phyloP scores from a whole-genome alignment of 2,113 vertebrate genomes.

The Elgaria multicarinata region DNA sequence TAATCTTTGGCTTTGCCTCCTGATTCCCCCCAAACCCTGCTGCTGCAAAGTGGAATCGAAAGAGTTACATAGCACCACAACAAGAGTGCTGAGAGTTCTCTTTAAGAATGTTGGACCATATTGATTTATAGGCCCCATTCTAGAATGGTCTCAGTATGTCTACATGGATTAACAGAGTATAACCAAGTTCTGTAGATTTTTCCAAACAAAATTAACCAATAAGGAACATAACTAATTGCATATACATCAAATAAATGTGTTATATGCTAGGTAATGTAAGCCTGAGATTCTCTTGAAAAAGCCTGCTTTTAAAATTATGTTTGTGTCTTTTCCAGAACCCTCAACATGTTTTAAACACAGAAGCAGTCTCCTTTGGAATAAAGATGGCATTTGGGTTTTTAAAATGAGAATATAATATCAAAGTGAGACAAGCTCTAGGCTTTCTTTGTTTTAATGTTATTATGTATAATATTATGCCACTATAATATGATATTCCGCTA shows the following conservation, averaged over 20 bases:
- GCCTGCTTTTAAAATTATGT: not conserved
- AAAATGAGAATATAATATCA: conserved; percentile 12
- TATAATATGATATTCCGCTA: conserved; percentile 41
- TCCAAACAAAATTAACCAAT: conserved; percentile 18
- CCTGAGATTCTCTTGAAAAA: conserved; percentile 27
- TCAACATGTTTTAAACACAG: conserved; percentile 40
- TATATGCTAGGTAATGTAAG: conserved; percentile 13
- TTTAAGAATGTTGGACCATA: not conserved
- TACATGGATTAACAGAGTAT: not conserved
- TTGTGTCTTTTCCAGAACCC: not conserved
- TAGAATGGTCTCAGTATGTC: not conserved
- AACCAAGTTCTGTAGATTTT: not conserved
- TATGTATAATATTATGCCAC: conserved; percentile 13
- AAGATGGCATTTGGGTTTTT: conserved; percentile 29
- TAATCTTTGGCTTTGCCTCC: no score
- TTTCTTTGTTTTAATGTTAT: conserved; percentile 32
- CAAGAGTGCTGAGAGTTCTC: not conserved
- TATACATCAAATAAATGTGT: not conserved
- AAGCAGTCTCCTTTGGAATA: conserved; percentile 39
- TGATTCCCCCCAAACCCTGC: no score
- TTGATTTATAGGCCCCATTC: not conserved
- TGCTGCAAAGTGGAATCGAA: no score
- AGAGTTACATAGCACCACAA: no score
- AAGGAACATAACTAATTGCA: conserved; percentile 36
- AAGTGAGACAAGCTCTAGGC: not conserved